Conservation (phyloP, 2,113 vertebrate species). For the Nansenia antarctica region DNA sequence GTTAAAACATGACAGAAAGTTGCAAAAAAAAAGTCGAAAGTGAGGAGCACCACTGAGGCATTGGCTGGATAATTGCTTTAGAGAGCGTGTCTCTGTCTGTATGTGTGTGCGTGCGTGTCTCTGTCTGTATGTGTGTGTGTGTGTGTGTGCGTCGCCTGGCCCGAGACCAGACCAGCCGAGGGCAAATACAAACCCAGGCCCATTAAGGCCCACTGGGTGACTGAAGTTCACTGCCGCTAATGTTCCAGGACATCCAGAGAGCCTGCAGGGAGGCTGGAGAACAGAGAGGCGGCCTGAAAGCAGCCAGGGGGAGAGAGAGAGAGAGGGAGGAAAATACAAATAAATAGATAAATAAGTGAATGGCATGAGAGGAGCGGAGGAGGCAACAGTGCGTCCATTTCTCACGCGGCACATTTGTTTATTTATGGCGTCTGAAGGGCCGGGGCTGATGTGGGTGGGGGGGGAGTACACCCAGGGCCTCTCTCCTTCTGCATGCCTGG, state of each 20-base stretch:
- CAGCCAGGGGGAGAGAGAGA: conserved; percentile 21
- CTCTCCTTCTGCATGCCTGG: conserved; percentile 27
- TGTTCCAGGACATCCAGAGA: conserved; percentile 55
- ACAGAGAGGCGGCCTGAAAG: conserved; percentile 41
- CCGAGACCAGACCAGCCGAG: conserved; percentile 15
- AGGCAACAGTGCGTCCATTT: conserved; percentile 53
- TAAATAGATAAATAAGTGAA: conserved; percentile 60
- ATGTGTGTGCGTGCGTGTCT: conserved; percentile 5
- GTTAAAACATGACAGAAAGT: conserved; percentile 33
- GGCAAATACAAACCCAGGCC: conserved; percentile 31
- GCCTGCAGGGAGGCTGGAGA: conserved; percentile 43
- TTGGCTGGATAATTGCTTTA: conserved; percentile 25
- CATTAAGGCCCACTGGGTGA: conserved; percentile 41
- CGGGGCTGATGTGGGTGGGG: conserved; percentile 19
- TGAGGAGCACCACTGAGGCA: conserved; percentile 34
- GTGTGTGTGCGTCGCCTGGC: conserved; percentile 1
- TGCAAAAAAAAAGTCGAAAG: conserved; percentile 25
- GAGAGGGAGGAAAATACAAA: conserved; percentile 54
- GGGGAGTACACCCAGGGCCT: neutral
- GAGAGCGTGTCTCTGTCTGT: neutral
- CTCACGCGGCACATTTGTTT: conserved; percentile 62
- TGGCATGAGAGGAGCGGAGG: conserved; percentile 41
- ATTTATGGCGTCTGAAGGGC: conserved; percentile 63
- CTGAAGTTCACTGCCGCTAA: conserved; percentile 54
- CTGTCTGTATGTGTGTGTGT: conserved; percentile 13